Evolutionary conservation across 2,797 vertebrate species (phyloP).

Genomic region (Sebastes taczanowskii): DNA sequence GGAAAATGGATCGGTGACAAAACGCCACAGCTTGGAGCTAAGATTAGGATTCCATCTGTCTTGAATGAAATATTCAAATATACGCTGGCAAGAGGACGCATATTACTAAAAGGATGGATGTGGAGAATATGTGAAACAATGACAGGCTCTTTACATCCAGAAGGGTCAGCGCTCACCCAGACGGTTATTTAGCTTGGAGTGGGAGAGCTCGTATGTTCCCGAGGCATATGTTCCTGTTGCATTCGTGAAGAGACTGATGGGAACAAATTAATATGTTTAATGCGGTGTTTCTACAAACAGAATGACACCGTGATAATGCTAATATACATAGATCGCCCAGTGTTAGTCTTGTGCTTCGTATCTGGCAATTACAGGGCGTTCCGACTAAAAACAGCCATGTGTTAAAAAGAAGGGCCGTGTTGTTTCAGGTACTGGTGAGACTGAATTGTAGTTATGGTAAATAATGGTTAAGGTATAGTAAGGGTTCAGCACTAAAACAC

Average conservation of each 20-base stretch:
- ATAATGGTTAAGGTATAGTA: background rate
- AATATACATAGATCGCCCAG: background rate
- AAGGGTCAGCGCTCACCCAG: slow-evolving; percentile 57
- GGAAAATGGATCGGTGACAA: slow-evolving; percentile 86
- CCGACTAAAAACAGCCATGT: background rate
- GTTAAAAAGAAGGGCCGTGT: background rate
- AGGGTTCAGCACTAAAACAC: background rate
- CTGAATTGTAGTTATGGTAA: background rate
- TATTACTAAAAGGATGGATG: slow-evolving; percentile 81
- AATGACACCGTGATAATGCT: background rate
- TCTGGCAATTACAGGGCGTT: background rate
- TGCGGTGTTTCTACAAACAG: slow-evolving; percentile 13
- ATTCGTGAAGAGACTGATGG: slow-evolving; percentile 14
- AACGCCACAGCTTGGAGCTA: slow-evolving; percentile 84
- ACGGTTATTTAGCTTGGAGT: slow-evolving; percentile 46
- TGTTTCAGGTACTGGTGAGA: background rate
- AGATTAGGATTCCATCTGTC: slow-evolving; percentile 89
- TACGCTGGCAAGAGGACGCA: slow-evolving; percentile 70
- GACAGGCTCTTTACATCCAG: slow-evolving; percentile 70
- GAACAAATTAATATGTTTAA: slow-evolving; percentile 22
- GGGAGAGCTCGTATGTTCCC: slow-evolving; percentile 28
- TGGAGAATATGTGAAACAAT: slow-evolving; percentile 80
- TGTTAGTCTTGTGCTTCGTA: background rate
- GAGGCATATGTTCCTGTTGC: slow-evolving; percentile 36
- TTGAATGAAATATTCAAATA: slow-evolving; percentile 88